phyloP scores from a whole-genome alignment of 64 coral and sea anemone genomes.

The Porites australiensis region DNA sequence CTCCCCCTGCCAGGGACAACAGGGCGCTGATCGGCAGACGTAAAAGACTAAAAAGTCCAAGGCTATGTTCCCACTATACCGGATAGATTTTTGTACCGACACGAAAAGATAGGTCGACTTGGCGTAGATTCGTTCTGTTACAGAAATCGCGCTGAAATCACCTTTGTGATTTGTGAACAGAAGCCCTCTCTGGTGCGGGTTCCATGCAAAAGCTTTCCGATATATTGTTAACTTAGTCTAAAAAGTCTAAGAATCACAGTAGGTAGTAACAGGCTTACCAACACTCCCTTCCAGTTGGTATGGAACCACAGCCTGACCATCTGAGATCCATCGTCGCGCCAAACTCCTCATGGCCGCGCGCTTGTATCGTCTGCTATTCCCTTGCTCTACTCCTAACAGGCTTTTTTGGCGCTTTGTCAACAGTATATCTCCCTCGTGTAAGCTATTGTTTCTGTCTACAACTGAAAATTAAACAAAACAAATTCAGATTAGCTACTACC shows the following conservation, averaged over 20 bases:
- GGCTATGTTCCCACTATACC: too few species aligned
- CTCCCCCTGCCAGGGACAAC: too few species aligned
- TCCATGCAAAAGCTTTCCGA: too few species aligned
- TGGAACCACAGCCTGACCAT: background rate
- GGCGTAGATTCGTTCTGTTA: too few species aligned
- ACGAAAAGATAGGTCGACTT: too few species aligned
- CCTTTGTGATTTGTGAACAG: too few species aligned
- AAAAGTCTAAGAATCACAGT: background rate
- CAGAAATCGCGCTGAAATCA: too few species aligned
- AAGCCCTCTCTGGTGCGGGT: too few species aligned
- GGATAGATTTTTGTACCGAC: too few species aligned
- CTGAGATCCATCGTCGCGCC: background rate
- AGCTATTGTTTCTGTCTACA: background rate
- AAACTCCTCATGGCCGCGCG: constrained; percentile 14
- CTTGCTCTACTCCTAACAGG: background rate
- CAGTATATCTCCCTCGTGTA: constrained; percentile 15
- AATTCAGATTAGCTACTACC: background rate
- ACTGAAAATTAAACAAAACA: background rate
- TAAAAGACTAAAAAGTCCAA: too few species aligned
- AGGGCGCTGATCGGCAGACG: too few species aligned
- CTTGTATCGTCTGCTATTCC: background rate
- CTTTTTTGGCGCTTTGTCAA: background rate
- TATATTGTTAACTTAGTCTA: too few species aligned
- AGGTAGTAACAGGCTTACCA: background rate
- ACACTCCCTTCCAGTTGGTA: constrained; percentile 22